Conservation (phyloP, 2,797 vertebrate genomes). For the Vireo griseus region DNA sequence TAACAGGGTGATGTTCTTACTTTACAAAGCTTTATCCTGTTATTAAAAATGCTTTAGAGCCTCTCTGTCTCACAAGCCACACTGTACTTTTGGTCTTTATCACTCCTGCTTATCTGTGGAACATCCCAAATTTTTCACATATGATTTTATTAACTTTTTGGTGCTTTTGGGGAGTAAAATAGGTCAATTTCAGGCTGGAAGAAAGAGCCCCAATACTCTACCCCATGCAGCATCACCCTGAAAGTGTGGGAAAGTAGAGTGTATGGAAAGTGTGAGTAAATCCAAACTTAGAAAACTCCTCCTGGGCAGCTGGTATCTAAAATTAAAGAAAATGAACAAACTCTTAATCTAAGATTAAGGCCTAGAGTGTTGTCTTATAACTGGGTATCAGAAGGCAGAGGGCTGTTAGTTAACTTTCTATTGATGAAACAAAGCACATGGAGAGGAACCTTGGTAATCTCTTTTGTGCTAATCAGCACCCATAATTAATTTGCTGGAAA, state of each 20-base stretch:
- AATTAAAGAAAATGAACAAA: not conserved
- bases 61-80: not conserved
- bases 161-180: not conserved
- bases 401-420: slow-evolving; percentile 61
- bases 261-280: not conserved
- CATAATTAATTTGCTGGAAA: slow-evolving; percentile 52
- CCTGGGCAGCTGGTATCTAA: not conserved
- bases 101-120: not conserved
- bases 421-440: not conserved
- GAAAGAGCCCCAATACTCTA: not conserved
- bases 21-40: not conserved
- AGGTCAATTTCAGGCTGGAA: not conserved
- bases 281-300: not conserved
- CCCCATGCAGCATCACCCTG: not conserved
- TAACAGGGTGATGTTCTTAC: not conserved
- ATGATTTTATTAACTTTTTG: not conserved
- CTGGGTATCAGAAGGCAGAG: slow-evolving; percentile 27
- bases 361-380: not conserved
- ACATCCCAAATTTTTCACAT: not conserved
- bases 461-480: slow-evolving; percentile 41
- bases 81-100: not conserved
- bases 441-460: slow-evolving; percentile 53
- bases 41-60: not conserved
- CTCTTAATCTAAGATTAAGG: slow-evolving; percentile 31
- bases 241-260: not conserved